Evolutionary conservation across 2,888 invertebrate species (phyloP).

Genomic region (Leucania comma): DNA sequence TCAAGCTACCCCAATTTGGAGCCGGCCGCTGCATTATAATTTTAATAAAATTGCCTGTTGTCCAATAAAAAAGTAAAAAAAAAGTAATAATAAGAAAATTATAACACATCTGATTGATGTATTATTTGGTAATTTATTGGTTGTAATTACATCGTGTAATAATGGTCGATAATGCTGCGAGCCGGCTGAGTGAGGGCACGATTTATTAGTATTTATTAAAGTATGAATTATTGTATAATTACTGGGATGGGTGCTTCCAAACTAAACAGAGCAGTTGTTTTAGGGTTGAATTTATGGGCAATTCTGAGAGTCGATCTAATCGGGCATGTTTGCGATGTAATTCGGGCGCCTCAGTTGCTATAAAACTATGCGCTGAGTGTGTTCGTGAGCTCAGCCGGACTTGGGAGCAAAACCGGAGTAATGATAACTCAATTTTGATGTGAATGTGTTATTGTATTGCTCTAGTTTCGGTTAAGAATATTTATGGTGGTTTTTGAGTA

Average conservation of each 20-base stretch:
- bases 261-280: conserved; percentile 89
- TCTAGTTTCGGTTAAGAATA: conserved; percentile 63
- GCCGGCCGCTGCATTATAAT: conserved; percentile 86
- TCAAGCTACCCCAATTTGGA: conserved; percentile 88
- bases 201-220: conserved; percentile 91
- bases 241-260: conserved; percentile 88
- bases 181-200: conserved; percentile 80
- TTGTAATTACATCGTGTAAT: conserved; percentile 90
- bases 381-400: conserved; percentile 54
- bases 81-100: conserved; percentile 85
- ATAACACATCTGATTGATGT: conserved; percentile 91
- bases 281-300: conserved; percentile 87
- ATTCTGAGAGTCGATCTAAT: conserved; percentile 87
- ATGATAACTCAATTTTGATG: conserved; percentile 70
- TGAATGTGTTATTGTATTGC: conserved; percentile 67
- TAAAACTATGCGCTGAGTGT: conserved; percentile 66
- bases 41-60: conserved; percentile 89
- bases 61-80: conserved; percentile 80
- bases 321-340: conserved; percentile 78
- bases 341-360: conserved; percentile 68
- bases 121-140: conserved; percentile 91
- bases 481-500: conserved; percentile 64
- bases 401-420: conserved; percentile 51
- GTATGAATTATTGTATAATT: conserved; percentile 91
- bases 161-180: conserved; percentile 87